Conservation (phyloP, 1,140 invertebrate species). For the Micrasema longulum region DNA sequence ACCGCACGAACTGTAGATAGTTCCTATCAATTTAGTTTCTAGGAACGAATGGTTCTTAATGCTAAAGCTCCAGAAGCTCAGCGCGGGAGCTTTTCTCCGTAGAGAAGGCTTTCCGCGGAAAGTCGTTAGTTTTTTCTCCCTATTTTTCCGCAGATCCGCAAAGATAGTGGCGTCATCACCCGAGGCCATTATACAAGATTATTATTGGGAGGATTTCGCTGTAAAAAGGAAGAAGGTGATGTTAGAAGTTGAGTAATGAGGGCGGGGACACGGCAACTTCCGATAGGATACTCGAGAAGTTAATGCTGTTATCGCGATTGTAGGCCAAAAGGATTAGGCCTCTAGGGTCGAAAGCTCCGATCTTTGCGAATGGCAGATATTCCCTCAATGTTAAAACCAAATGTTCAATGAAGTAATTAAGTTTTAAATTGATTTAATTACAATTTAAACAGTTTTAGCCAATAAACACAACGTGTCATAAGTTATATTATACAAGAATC, state of each 20-base stretch:
- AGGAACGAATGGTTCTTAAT: background rate
- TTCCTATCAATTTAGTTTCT: slow-evolving; percentile 18
- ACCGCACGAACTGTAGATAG: slow-evolving; percentile 2
- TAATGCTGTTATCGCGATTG: slow-evolving; percentile 18
- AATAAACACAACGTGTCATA: background rate
- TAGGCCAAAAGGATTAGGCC: slow-evolving; percentile 10
- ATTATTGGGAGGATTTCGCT: slow-evolving; percentile 16
- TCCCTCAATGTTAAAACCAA: background rate
- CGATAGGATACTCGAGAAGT: slow-evolving; percentile 3
- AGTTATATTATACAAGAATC: background rate
- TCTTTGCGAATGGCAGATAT: too few species aligned
- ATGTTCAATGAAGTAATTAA: background rate
- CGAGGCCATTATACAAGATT: slow-evolving; percentile 15
- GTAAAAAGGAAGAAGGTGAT: background rate
- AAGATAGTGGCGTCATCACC: slow-evolving; percentile 29
- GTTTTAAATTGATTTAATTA: background rate
- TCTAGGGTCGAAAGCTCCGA: too few species aligned
- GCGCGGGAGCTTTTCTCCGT: background rate
- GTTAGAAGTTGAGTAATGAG: slow-evolving; percentile 12
- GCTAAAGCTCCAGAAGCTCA: slow-evolving; percentile 12
- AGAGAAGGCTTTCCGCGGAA: slow-evolving; percentile 19
- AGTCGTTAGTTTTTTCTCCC: slow-evolving; percentile 32
- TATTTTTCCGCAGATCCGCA: slow-evolving; percentile 6
- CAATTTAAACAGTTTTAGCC: background rate
- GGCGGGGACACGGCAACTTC: background rate